Evolutionary conservation across 2,797 vertebrate genomes (phyloP), one percentile per base, ranked within the genome.

Genomic region (Podarcis siculus): DNA sequence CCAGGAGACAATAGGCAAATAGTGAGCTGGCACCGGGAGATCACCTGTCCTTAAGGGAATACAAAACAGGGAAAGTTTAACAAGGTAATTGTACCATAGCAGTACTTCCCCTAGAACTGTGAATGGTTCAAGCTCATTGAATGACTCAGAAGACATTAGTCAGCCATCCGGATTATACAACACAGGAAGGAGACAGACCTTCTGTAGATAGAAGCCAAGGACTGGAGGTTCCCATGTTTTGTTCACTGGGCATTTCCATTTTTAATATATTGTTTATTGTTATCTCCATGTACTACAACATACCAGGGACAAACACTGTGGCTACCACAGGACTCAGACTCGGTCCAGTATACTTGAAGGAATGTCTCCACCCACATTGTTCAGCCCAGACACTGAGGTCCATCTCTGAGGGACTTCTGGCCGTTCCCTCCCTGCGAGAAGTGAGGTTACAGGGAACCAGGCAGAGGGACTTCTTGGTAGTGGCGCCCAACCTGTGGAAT

Each of bases 21-120:
- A 93, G 42, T 79, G 87, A 95, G 87, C 89, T 93, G 89, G 89
- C 87, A 91, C 82, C 61, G 83, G 45, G 35, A 64, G 5, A 15
- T 69, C 91, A 94, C 87, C 89, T 93, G 88, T 90, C 94, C 90
- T 90, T 61, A 0, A 79, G 90, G 82, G 79, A 91, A 37, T 32
- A 82, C 90, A 92, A 79, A 79, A 90, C 83, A 88, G 30, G 27
- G 61, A 81, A 85, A 71, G 58, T 89, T 89, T 58, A 69, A 83
- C 86, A 86, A 78, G 86, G 80, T 86, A 86, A 8, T 76, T 81
- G 30, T 49, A 13, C 39, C 5, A 30, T 66, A 86, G 42, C 75
- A 32, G 30, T 23, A 35, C 73, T 85, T 82, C 6, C 32, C 32
- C 67, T 45, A 71, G 85, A 78, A 79, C 61, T 89, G 30, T 73